Evolutionary conservation across 1,140 invertebrate genomes (phyloP).

Genomic region (Scaptomyza pallida): DNA sequence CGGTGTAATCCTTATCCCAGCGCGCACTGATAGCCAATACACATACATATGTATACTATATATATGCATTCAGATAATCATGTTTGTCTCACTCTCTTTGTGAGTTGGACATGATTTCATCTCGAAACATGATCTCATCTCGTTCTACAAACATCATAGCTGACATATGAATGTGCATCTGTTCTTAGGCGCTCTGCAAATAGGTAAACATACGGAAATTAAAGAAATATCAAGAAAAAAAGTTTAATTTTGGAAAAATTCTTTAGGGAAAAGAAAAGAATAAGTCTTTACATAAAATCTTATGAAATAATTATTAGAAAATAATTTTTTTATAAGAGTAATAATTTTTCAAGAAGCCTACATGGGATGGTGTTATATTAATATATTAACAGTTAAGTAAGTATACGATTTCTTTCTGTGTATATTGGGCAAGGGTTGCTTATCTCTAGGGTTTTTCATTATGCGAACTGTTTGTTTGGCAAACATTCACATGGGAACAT

Average conservation of each 20-base stretch:
- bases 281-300: too few species aligned
- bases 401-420: neutral
- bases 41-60: slow-evolving; percentile 11
- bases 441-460: slow-evolving; percentile 1
- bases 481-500: slow-evolving; percentile 8
- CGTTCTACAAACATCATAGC: neutral
- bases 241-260: neutral
- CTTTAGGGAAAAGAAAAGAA: neutral
- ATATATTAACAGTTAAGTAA: too few species aligned
- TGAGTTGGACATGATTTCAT: slow-evolving; percentile 12
- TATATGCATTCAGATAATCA: slow-evolving; percentile 41
- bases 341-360: too few species aligned
- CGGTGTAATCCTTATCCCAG: slow-evolving; percentile 39
- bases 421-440: slow-evolving; percentile 7
- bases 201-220: neutral
- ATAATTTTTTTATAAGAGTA: too few species aligned
- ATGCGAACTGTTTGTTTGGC: slow-evolving; percentile 4
- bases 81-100: neutral
- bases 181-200: slow-evolving; percentile 19
- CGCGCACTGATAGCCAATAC: slow-evolving; percentile 30
- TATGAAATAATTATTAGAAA: too few species aligned
- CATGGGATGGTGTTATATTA: too few species aligned
- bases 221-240: slow-evolving; percentile 24
- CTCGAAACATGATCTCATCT: slow-evolving; percentile 66
- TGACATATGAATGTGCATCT: slow-evolving; percentile 7